These are phyloP conservation scores for Ochotona princeps DNA, from an alignment of 2,113 vertebrate genomes.

Conservation along the genomic window DNA sequence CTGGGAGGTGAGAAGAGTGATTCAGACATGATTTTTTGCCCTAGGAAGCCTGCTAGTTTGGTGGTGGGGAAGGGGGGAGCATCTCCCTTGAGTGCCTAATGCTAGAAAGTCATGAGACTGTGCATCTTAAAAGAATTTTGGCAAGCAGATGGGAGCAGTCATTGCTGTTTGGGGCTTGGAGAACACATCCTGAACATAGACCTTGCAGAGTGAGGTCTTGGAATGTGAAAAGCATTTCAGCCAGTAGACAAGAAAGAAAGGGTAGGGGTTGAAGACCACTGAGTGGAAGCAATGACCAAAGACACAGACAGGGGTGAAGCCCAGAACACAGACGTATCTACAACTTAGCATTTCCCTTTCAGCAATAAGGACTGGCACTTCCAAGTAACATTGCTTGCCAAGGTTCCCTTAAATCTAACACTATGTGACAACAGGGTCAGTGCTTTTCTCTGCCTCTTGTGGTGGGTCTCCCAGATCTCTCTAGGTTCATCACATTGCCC, in stretches of 20 bases:
- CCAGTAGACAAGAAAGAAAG: background rate
- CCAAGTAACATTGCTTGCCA: background rate
- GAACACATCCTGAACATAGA: slow-evolving; percentile 45
- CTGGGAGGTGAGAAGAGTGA: background rate
- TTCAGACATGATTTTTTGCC: background rate
- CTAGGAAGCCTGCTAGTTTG: background rate
- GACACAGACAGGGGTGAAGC: background rate
- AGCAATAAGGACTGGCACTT: background rate
- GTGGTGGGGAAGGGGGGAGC: background rate
- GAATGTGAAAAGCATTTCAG: slow-evolving; percentile 22
- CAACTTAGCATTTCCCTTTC: background rate
- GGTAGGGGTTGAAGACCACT: background rate
- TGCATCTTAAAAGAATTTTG: background rate
- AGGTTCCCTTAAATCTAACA: background rate
- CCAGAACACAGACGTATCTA: background rate
- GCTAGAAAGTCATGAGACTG: background rate
- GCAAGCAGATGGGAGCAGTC: slow-evolving; percentile 21
- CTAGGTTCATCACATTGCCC: background rate
- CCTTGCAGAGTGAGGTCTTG: background rate
- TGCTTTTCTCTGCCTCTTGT: accelerated
- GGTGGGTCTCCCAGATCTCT: background rate
- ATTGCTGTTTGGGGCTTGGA: background rate
- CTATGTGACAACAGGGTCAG: accelerated
- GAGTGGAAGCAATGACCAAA: background rate
- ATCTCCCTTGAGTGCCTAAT: background rate